Conservation (phyloP, 53 echinoderm and acorn worm species). For the Arbacia lixula region DNA sequence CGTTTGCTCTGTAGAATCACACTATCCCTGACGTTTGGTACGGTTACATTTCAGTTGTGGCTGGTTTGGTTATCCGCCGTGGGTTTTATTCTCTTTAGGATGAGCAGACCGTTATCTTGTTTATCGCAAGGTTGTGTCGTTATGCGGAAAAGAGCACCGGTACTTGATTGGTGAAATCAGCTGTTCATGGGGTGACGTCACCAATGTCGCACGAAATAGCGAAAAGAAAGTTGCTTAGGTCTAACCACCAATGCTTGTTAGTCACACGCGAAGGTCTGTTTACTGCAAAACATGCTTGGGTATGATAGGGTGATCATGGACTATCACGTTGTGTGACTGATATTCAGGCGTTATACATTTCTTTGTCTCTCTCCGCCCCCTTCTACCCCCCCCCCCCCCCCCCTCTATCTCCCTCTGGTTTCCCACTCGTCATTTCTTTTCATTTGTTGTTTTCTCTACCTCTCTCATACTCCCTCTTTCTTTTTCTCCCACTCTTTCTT, state of each 20-base stretch:
- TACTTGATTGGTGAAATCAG: constrained; percentile 25
- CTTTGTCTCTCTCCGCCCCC: too few species aligned
- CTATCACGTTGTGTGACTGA: too few species aligned
- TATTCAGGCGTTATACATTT: too few species aligned
- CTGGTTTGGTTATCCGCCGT: not conserved
- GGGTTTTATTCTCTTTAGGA: not conserved
- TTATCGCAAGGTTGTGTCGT: not conserved
- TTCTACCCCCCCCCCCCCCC: too few species aligned
- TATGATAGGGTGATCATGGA: too few species aligned
- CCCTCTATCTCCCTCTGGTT: too few species aligned
- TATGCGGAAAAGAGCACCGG: constrained; percentile 1
- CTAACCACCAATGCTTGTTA: too few species aligned
- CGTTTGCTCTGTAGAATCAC: not conserved
- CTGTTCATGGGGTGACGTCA: not conserved
- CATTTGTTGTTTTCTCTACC: not conserved
- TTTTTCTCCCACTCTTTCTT: not conserved
- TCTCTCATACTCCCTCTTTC: not conserved
- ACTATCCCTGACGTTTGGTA: not conserved
- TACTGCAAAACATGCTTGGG: too few species aligned
- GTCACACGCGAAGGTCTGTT: too few species aligned
- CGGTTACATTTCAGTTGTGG: constrained; percentile 9
- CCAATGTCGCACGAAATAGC: too few species aligned
- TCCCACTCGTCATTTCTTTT: too few species aligned
- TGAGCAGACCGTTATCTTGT: not conserved
- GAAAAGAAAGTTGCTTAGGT: too few species aligned